Evolutionary conservation across 2,797 vertebrate species (phyloP).

Genomic region (Lithobates pipiens): DNA sequence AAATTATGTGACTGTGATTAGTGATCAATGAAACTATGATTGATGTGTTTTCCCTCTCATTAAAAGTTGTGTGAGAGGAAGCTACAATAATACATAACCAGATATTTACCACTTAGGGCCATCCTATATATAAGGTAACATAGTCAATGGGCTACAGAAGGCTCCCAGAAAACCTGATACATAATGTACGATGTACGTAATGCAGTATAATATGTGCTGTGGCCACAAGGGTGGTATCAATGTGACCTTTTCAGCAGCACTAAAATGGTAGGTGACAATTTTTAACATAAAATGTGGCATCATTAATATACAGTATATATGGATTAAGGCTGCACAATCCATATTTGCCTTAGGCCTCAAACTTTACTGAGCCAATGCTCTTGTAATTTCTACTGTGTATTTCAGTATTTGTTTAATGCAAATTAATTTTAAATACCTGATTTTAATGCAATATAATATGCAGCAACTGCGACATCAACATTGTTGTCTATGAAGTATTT

Average conservation of each 20-base stretch:
- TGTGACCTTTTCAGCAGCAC: background rate
- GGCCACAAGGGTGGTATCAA: background rate
- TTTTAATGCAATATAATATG: constrained; percentile 5
- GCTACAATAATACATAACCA: too few species aligned
- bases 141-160: too few species aligned
- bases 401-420: constrained; percentile 1
- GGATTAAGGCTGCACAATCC: background rate
- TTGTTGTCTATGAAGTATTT: constrained; percentile 11
- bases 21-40: too few species aligned
- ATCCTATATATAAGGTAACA: too few species aligned
- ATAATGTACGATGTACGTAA: background rate
- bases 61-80: background rate
- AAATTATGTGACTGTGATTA: too few species aligned
- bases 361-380: background rate
- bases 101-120: too few species aligned
- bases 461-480: background rate
- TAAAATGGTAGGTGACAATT: background rate
- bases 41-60: background rate
- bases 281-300: background rate
- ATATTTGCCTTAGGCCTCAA: background rate
- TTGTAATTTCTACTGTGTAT: background rate
- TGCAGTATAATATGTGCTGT: background rate
- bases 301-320: background rate
- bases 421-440: background rate
- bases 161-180: background rate